phyloP scores from a whole-genome alignment of 2,113 vertebrate genomes.

The Cottus gobio region DNA sequence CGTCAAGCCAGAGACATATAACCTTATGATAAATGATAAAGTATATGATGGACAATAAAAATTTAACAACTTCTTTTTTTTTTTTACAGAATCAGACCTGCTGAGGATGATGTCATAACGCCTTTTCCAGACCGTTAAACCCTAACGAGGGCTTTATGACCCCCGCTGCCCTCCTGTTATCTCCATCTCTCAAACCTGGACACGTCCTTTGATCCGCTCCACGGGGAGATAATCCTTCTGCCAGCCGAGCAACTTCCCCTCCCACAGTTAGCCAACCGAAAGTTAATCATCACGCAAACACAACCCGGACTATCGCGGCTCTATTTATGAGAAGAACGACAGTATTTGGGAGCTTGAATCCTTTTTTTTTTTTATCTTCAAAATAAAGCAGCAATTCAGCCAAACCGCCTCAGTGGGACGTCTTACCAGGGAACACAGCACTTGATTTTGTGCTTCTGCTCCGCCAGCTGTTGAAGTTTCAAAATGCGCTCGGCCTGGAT shows the following conservation, averaged over 20 bases:
- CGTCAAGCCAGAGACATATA: background rate
- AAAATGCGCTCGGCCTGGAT: slow-evolving; percentile 95
- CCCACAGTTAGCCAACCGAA: slow-evolving; percentile 26
- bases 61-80: slow-evolving; percentile 1
- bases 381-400: slow-evolving; percentile 11
- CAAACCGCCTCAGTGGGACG: background rate
- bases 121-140: background rate
- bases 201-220: slow-evolving; percentile 20
- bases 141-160: background rate
- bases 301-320: background rate
- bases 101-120: background rate
- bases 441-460: slow-evolving; percentile 81
- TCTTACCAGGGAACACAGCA: slow-evolving; percentile 94
- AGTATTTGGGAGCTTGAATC: background rate
- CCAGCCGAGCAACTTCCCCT: slow-evolving; percentile 39
- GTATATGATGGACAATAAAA: slow-evolving; percentile 18
- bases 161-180: slow-evolving; percentile 7
- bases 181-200: background rate
- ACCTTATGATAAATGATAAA: no score
- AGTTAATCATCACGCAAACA: slow-evolving; percentile 7
- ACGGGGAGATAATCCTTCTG: slow-evolving; percentile 34
- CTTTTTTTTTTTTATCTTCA: background rate
- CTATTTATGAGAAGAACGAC: background rate
- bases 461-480: slow-evolving; percentile 90
- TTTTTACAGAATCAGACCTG: background rate